These are phyloP conservation scores for Stratiomys singularior DNA, from an alignment of 2,888 invertebrate species.

Conservation along the genomic window DNA sequence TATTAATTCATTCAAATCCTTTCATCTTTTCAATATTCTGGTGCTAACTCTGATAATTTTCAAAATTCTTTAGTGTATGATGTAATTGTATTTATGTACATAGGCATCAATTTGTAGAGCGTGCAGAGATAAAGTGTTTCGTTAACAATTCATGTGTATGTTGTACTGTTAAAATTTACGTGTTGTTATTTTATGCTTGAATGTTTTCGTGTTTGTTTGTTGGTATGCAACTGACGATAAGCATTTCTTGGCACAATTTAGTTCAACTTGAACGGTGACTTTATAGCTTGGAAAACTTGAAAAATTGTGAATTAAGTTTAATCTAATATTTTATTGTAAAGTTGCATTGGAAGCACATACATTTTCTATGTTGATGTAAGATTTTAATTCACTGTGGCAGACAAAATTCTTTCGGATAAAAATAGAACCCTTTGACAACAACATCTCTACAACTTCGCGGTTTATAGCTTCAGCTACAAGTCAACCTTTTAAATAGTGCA, in stretches of 20 bases:
- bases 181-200: slow-evolving; percentile 2
- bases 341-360: too few relatives aligned
- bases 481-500: background rate
- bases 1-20: slow-evolving; percentile 6
- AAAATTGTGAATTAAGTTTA: too few relatives aligned
- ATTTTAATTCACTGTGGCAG: too few relatives aligned
- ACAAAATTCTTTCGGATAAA: too few relatives aligned
- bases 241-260: background rate
- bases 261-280: background rate
- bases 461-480: too few relatives aligned
- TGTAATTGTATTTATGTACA: slow-evolving; percentile 15
- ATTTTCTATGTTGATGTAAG: too few relatives aligned
- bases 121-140: slow-evolving; percentile 18
- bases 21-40: background rate
- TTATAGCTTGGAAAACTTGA: too few relatives aligned
- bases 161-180: slow-evolving; percentile 1
- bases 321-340: too few relatives aligned
- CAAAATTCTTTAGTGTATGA: background rate
- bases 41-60: background rate
- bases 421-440: too few relatives aligned
- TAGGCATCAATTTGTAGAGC: slow-evolving; percentile 24
- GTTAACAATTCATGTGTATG: background rate
- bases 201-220: background rate
- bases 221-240: background rate
- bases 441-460: too few relatives aligned